Evolutionary conservation across 2,797 vertebrate genomes (phyloP), one percentile per base, ranked within the genome.

Genomic region (Enoplosus armatus): DNA sequence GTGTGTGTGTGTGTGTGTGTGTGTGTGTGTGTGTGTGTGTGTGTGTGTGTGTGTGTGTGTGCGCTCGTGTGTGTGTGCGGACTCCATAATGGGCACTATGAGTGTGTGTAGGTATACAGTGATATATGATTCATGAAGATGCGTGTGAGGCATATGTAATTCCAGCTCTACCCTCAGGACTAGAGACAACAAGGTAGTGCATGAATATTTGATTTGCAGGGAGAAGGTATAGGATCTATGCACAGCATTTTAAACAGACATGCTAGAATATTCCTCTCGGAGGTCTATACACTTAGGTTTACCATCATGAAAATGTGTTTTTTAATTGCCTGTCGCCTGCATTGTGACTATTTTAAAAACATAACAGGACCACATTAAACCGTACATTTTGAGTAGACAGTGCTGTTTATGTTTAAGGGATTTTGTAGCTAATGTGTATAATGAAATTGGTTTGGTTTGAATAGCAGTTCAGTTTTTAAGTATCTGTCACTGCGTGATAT

Each of bases 141-240:
- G 90, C 87, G 93, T 94, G 94, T 93, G 91, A 93, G 93, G 94
- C 93, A 95, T 95, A 94, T 94, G 93, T 94, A 94, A 95, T 94
- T 94, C 91, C 82, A 91, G 89, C 87, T 92, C 91, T 94, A 89
- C 94, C 94, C 94, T 92, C 92, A 94, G 94, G 95, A 95, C 94
- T 91, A 94, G 92, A 95, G 94, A 95, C 95, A 95, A 95, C 94
- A 95, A 95, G 94, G 94, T 95, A 94, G 94, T 85, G 89, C 94
- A 96, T 96, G 95, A 96, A 96, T 96, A 95, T 95, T 96, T 95
- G 93, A 96, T 95, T 95, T 91, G 90, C 91, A 75, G 87, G 80
- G 92, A 95, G 93, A 95, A 95, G 93, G 92, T 95, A 95, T 94
- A 91, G 93, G 92, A 95, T 93, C 87, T 94, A 95, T 93, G 93